Conservation (phyloP, 2,113 vertebrate genomes). For the Hoplias malabaricus region DNA sequence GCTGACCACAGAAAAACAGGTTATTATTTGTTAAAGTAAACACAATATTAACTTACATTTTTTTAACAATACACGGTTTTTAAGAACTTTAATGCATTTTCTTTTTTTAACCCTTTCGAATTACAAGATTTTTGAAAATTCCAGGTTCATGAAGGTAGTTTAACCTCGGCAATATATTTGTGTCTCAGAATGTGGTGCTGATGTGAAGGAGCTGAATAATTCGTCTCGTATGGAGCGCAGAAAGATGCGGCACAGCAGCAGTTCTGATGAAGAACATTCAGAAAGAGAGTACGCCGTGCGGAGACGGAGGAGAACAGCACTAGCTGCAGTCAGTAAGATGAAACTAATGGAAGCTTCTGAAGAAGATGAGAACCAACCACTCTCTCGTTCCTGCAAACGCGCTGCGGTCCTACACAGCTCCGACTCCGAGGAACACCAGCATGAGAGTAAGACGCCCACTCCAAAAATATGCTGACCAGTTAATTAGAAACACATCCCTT, state of each 20-base stretch:
- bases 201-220: conserved; percentile 67
- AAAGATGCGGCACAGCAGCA: conserved; percentile 11
- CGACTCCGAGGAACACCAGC: conserved; percentile 62
- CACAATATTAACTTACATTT: too few relatives aligned
- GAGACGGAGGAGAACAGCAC: conserved; percentile 81
- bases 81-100: too few relatives aligned
- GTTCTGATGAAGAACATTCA: conserved; percentile 54
- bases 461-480: background rate
- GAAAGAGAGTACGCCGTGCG: conserved; percentile 52
- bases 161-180: too few relatives aligned
- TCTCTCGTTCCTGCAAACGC: conserved; percentile 60
- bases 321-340: conserved; percentile 85
- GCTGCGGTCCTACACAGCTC: conserved; percentile 70
- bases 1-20: conserved; percentile 59
- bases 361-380: conserved; percentile 66
- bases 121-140: too few relatives aligned
- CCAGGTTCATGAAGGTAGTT: too few relatives aligned
- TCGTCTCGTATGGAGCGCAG: conserved; percentile 55
- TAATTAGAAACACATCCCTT: background rate
- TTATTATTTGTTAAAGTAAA: conserved; percentile 20
- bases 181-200: conserved; percentile 58
- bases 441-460: conserved; percentile 49
- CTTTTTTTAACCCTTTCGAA: too few relatives aligned
- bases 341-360: conserved; percentile 83
- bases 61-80: too few relatives aligned